These are phyloP conservation scores for Euphydryas editha DNA, from an alignment of 2,888 invertebrate genomes.

Conservation along the genomic window DNA sequence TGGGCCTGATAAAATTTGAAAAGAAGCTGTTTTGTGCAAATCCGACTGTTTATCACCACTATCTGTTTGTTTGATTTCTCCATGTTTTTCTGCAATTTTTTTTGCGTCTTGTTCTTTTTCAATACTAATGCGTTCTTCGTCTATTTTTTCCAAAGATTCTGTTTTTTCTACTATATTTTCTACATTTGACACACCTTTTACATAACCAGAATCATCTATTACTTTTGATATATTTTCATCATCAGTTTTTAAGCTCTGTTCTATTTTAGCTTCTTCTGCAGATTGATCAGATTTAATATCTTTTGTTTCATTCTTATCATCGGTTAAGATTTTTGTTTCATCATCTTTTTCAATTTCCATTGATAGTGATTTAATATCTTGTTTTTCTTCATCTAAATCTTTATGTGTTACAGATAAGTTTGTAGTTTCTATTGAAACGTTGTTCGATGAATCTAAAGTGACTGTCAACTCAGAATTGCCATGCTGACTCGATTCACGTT, in stretches of 20 bases:
- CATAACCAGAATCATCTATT: conserved; percentile 31
- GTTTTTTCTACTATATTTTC: conserved; percentile 17
- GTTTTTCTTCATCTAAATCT: conserved; percentile 56
- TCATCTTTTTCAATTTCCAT: conserved; percentile 23
- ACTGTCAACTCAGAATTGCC: conserved; percentile 75
- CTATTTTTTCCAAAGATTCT: conserved; percentile 11
- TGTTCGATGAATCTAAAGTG: conserved; percentile 73
- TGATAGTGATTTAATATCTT: conserved; percentile 21
- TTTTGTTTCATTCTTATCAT: conserved; percentile 11
- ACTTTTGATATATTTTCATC: conserved; percentile 30
- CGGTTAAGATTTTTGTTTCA: neutral
- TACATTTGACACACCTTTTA: conserved; percentile 12
- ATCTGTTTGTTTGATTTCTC: conserved; percentile 38
- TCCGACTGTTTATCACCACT: conserved; percentile 50
- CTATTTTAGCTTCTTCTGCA: conserved; percentile 1
- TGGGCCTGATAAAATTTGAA: conserved; percentile 74
- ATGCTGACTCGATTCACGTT: conserved; percentile 70
- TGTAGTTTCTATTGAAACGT: conserved; percentile 73
- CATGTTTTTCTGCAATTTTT: conserved; percentile 19
- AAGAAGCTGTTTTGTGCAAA: conserved; percentile 69
- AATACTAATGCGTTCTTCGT: conserved; percentile 13
- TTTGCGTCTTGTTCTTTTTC: conserved; percentile 28
- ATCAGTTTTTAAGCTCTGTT: conserved; percentile 18
- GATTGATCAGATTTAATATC: conserved; percentile 5
- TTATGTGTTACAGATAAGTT: conserved; percentile 70